Percentiles rank a stretch among this genome's conserved stretches.
Evolutionary conservation across 2,797 vertebrate genomes (phyloP).

Genomic region (Pogonophryne albipinna): DNA sequence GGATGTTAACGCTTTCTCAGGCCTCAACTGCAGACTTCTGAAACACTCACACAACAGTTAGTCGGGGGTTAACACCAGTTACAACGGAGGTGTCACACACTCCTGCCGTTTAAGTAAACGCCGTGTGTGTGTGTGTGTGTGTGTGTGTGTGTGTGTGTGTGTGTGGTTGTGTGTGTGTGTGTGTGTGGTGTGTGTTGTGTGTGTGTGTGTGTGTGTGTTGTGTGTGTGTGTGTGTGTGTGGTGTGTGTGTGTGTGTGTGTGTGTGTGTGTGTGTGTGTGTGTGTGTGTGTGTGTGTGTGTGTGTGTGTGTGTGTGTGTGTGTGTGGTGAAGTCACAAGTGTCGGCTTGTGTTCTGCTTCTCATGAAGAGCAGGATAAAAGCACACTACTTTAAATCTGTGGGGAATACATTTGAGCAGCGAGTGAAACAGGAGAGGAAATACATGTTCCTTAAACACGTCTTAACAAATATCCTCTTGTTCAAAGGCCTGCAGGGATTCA

Average conservation of each 20-base stretch:
- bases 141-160: slow-evolving; percentile 11
- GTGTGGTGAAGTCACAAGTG: slow-evolving; percentile 61
- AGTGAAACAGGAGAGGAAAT: slow-evolving; percentile 50
- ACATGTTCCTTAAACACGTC: slow-evolving; percentile 51
- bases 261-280: slow-evolving; percentile 41
- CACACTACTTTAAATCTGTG: slow-evolving; percentile 41
- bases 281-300: slow-evolving; percentile 12
- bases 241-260: slow-evolving; percentile 4
- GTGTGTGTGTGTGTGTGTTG: slow-evolving; percentile 31
- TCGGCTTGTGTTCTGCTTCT: slow-evolving; percentile 66
- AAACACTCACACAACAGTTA: slow-evolving; percentile 75
- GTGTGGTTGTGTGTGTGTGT: slow-evolving; percentile 15
- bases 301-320: slow-evolving; percentile 14
- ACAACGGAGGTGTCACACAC: slow-evolving; percentile 83
- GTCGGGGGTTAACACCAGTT: slow-evolving; percentile 82
- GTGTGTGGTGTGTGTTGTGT: slow-evolving; percentile 27
- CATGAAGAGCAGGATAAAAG: slow-evolving; percentile 56
- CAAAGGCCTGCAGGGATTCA: slow-evolving; percentile 9
- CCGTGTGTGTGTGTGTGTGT: slow-evolving; percentile 39
- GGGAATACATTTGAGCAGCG: slow-evolving; percentile 32
- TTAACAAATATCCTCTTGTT: slow-evolving; percentile 27
- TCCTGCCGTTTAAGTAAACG: slow-evolving; percentile 82
- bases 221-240: slow-evolving; percentile 8
- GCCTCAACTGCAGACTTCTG: slow-evolving; percentile 80
- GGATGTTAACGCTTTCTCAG: slow-evolving; percentile 82